Base-by-base conservation (phyloP, 2,797 vertebrate genomes). In the Spheniscus humboldti region DNA sequence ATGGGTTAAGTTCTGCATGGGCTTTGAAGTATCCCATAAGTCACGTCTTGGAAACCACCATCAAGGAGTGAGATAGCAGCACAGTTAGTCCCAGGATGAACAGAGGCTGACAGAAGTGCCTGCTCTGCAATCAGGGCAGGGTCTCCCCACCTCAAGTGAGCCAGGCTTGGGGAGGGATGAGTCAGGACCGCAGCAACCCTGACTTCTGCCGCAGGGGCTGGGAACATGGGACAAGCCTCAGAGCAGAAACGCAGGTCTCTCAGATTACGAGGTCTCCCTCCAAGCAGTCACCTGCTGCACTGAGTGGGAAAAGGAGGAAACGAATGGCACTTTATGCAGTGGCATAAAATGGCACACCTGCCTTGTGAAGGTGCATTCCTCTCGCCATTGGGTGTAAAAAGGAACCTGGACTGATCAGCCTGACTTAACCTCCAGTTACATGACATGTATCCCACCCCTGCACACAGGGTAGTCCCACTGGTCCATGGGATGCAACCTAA, bases 381-480 rank as follows among this genome's bases (percentile, higher is more conserved):
- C 50, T 69, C 41, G 41, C 20, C 20, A 11, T 7, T 28, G 66
- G 47, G 30, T 22, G 12, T 52, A 12, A n/a, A 64, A 47, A 25
- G 45, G 64, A 87, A 56, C 37, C 62, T 7, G 31, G 15, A 11
- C 20, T 2, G 2, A 64, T 39, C 59, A 73, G 60, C 50, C 19
- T 16, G 8, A 8, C 9, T 37, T 33, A 9, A 7, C 8, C 33
- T 43, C 13, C 31, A 81, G 55, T 3, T 24, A 28, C 10, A 10
- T 0, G 15, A 41, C 11, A 9, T 2, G 6, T 27, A 23, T 18
- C 41, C 30, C 63, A 63, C 10, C 18, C 35, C 87, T 35, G 30
- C 48, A 39, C 2, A 47, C 56, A 17, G 3, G n/a, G 41, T 0
- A 0, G 64, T 50, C 13, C 41, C 43, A 14, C 2, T 0, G 0